phyloP scores from a whole-genome alignment of 2,797 vertebrate species.

The Geotrypetes seraphini region DNA sequence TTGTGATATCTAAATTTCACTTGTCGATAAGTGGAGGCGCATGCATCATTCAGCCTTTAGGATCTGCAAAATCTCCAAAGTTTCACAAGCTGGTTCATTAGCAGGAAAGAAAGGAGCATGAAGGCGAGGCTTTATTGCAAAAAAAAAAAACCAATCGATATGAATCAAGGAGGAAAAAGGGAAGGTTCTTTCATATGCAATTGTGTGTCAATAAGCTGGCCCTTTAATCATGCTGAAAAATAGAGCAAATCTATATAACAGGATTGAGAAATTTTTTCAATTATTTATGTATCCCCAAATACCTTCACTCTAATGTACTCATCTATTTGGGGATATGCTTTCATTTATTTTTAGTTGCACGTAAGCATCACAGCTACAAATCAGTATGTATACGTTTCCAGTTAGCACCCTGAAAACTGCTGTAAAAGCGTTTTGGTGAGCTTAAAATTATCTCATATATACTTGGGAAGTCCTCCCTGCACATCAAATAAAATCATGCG shows the following conservation, averaged over 20 bases:
- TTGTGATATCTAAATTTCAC: no score
- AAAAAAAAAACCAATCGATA: slow-evolving; percentile 26
- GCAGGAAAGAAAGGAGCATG: slow-evolving; percentile 7
- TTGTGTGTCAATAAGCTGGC: slow-evolving; percentile 4
- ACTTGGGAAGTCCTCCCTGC: no score
- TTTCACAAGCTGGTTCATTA: slow-evolving; percentile 2
- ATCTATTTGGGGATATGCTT: no score
- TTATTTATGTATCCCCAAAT: no score
- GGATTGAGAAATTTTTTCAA: slow-evolving; percentile 1
- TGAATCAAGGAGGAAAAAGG: slow-evolving; percentile 5
- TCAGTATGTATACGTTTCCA: no score
- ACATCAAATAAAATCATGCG: no score
- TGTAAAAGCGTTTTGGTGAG: no score
- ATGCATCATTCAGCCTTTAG: slow-evolving; percentile 17
- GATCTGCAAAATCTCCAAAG: slow-evolving; percentile 1
- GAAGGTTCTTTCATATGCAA: slow-evolving; percentile 17
- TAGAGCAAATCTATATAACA: neutral
- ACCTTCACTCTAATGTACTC: no score
- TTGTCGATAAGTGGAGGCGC: slow-evolving; percentile 4
- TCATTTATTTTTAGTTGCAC: no score
- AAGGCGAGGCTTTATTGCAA: slow-evolving; percentile 18
- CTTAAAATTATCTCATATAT: no score
- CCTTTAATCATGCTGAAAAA: slow-evolving; percentile 1
- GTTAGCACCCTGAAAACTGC: no score
- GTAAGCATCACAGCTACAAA: no score